Conservation (phyloP, 2,113 vertebrate species). For the Tetraodon nigroviridis region DNA sequence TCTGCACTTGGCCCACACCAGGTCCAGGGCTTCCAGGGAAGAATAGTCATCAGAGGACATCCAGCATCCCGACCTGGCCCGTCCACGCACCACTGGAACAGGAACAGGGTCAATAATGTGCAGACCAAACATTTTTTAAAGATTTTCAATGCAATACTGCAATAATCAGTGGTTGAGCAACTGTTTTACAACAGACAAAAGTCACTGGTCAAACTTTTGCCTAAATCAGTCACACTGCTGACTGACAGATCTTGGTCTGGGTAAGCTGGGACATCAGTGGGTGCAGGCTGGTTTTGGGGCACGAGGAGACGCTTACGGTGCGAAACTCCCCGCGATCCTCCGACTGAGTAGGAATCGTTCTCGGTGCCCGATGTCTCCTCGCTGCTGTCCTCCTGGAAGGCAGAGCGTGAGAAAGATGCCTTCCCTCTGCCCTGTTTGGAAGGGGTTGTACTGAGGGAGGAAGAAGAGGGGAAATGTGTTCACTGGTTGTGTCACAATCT, state of each 20-base stretch:
- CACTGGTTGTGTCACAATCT: background rate
- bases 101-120: constrained; percentile 2
- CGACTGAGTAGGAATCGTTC: constrained; percentile 94
- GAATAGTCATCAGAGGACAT: constrained; percentile 91
- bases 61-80: constrained; percentile 85
- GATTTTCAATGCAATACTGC: too few species aligned
- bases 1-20: constrained; percentile 98
- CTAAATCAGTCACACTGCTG: background rate
- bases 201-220: too few species aligned
- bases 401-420: constrained; percentile 88
- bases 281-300: background rate
- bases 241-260: background rate
- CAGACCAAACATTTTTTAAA: background rate
- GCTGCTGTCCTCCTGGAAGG: constrained; percentile 95
- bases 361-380: constrained; percentile 97
- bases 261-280: background rate
- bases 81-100: constrained; percentile 84
- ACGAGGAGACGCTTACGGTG: constrained; percentile 81
- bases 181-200: too few species aligned
- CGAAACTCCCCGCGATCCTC: constrained; percentile 84
- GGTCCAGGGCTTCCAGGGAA: constrained; percentile 90
- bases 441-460: constrained; percentile 84
- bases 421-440: constrained; percentile 97
- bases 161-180: too few species aligned
- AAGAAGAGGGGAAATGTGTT: background rate